Conservation (phyloP, 2,888 invertebrate species). For the Kryphioiulus occultus region DNA sequence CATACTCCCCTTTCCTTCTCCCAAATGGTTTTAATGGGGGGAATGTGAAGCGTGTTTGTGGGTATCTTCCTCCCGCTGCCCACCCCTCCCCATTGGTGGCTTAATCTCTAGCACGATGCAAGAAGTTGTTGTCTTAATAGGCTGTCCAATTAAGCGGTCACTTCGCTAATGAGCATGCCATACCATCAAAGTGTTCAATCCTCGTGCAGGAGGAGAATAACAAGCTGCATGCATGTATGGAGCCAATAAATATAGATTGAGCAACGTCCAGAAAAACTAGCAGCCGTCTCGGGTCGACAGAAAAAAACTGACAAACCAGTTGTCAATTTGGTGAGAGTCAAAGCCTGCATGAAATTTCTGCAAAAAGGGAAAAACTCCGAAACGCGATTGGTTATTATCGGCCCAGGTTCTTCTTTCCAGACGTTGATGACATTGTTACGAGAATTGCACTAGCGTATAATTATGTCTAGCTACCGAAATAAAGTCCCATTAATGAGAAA, state of each 20-base stretch:
- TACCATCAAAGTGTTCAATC: conserved; percentile 45
- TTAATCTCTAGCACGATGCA: conserved; percentile 49
- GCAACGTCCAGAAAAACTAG: neutral
- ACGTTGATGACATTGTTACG: conserved; percentile 1
- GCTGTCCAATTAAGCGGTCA: conserved; percentile 52
- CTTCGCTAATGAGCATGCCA: conserved; percentile 51
- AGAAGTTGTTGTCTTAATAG: conserved; percentile 52
- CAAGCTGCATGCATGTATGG: conserved; percentile 36
- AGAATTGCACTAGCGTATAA: conserved; percentile 12
- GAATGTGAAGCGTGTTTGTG: conserved; percentile 39
- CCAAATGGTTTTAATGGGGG: conserved; percentile 32
- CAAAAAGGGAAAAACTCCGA: neutral
- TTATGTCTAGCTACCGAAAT: neutral
- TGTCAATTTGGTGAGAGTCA: conserved; percentile 27
- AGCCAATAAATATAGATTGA: conserved; percentile 39
- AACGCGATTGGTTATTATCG: neutral
- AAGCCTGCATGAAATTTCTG: conserved; percentile 9
- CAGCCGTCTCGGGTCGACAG: neutral
- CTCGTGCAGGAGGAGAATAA: conserved; percentile 29
- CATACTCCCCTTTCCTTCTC: conserved; percentile 6
- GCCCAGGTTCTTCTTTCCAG: neutral
- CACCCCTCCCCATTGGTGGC: conserved; percentile 4
- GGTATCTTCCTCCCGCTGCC: conserved; percentile 21
- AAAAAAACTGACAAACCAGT: conserved; percentile 33
- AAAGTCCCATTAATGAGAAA: conserved; percentile 32